Percentiles rank a stretch among this genome's conserved stretches.
Evolutionary conservation across 2,888 invertebrate genomes (phyloP).

Genomic region (Ochlodes sylvanus): DNA sequence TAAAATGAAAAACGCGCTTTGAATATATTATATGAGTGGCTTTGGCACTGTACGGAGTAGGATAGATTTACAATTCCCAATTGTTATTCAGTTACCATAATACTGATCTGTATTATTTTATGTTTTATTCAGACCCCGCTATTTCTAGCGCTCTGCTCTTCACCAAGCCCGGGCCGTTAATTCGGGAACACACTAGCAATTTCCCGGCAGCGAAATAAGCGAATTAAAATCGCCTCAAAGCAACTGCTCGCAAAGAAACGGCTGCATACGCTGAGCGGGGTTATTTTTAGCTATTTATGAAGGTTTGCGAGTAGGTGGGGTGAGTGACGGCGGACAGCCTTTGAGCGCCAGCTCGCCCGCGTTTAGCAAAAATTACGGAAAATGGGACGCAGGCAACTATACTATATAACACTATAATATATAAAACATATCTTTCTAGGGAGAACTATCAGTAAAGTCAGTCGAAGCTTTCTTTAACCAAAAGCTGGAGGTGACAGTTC

Average conservation of each 20-base stretch:
- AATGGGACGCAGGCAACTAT: slow-evolving; percentile 8
- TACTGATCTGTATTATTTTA: no score
- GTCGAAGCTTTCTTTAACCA: no score
- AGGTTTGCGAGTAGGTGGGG: slow-evolving; percentile 44
- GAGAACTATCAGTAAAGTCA: no score
- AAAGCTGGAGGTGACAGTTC: no score
- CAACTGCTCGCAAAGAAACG: slow-evolving; percentile 75
- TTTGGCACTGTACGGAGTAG: no score
- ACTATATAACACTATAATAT: not conserved
- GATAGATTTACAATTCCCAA: no score
- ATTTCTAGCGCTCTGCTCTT: slow-evolving; percentile 19
- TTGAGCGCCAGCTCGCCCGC: slow-evolving; percentile 57
- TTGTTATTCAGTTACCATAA: no score
- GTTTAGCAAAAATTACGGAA: slow-evolving; percentile 29
- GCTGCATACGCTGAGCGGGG: slow-evolving; percentile 58
- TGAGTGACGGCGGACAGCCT: slow-evolving; percentile 68
- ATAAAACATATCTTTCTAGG: no score
- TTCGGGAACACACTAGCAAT: slow-evolving; percentile 71
- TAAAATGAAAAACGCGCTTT: no score
- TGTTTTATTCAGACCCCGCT: no score
- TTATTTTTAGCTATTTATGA: slow-evolving; percentile 73
- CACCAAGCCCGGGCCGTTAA: slow-evolving; percentile 52
- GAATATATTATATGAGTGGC: no score
- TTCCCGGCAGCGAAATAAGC: slow-evolving; percentile 75
- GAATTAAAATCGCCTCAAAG: slow-evolving; percentile 82